A percentile compares a stretch with the other conserved stretches of the same genome.
phyloP scores from a whole-genome alignment of 2,888 invertebrate species.

The Scrobipalpa costella region DNA sequence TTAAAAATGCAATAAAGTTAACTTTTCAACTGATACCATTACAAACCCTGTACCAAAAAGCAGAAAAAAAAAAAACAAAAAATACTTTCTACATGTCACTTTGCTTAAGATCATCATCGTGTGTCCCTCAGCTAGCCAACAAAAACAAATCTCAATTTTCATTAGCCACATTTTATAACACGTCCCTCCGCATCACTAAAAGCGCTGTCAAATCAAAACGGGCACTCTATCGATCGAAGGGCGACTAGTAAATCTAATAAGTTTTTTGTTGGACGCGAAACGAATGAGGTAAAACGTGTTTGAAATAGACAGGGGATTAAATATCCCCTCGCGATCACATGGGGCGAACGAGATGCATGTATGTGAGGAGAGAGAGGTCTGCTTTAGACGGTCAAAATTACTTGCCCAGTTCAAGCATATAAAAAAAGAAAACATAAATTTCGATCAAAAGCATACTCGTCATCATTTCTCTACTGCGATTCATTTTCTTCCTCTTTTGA shows the following conservation, averaged over 20 bases:
- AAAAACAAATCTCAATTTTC: constrained; percentile 6
- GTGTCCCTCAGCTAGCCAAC: constrained; percentile 6
- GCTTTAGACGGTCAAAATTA: not conserved
- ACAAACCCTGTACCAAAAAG: not conserved
- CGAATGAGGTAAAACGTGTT: constrained; percentile 80
- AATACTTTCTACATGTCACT: not conserved
- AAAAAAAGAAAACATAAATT: not conserved
- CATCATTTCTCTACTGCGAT: too few species aligned
- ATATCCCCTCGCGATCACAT: constrained; percentile 63
- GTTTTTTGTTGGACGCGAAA: constrained; percentile 75
- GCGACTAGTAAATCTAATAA: constrained; percentile 72
- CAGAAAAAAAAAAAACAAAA: not conserved
- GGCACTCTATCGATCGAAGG: constrained; percentile 64
- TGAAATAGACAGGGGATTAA: constrained; percentile 80
- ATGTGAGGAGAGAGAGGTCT: not conserved
- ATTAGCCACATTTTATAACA: constrained; percentile 16
- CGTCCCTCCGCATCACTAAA: constrained; percentile 37
- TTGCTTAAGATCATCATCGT: not conserved
- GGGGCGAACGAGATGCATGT: constrained; percentile 39
- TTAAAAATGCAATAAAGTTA: too few species aligned
- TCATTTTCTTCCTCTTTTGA: too few species aligned
- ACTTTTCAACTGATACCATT: too few species aligned
- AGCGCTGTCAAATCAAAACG: constrained; percentile 66
- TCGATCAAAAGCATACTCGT: too few species aligned
- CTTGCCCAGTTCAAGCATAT: not conserved